Evolutionary conservation across 2,113 vertebrate species (phyloP).

Genomic region (Perccottus glenii): DNA sequence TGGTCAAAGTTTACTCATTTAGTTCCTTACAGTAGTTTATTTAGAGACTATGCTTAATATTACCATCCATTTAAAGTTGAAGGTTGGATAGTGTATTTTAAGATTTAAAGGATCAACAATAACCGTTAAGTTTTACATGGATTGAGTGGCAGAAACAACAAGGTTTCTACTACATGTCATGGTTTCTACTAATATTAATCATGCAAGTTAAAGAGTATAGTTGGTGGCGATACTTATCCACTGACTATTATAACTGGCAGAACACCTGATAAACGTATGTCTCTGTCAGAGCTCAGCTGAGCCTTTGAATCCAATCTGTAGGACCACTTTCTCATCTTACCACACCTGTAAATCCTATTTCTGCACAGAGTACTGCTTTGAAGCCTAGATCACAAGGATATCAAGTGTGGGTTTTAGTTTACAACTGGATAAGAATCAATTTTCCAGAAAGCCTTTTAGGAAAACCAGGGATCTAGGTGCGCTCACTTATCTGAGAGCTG

Average conservation of each 20-base stretch:
- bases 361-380: slow-evolving; percentile 20
- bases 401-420: slow-evolving; percentile 15
- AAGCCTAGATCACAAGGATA: slow-evolving; percentile 20
- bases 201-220: no score
- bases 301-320: slow-evolving; percentile 28
- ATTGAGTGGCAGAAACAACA: no score
- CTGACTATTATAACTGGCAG: background rate
- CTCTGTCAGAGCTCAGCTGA: slow-evolving; percentile 27
- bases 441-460: background rate
- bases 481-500: background rate
- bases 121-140: no score
- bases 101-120: no score
- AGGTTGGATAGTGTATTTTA: no score
- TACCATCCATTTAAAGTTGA: no score
- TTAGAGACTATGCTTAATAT: no score
- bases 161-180: no score
- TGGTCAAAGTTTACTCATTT: no score
- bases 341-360: slow-evolving; percentile 33
- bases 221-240: background rate
- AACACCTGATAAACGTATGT: slow-evolving; percentile 35
- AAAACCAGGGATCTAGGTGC: background rate
- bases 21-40: no score
- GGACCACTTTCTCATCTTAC: slow-evolving; percentile 48
- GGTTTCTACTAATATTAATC: background rate
- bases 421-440: slow-evolving; percentile 6